A percentile compares a stretch with the other conserved stretches of the same genome.
These are phyloP conservation scores for Ammodytes marinus DNA, from an alignment of 2,113 vertebrate species.

Conservation along the genomic window DNA sequence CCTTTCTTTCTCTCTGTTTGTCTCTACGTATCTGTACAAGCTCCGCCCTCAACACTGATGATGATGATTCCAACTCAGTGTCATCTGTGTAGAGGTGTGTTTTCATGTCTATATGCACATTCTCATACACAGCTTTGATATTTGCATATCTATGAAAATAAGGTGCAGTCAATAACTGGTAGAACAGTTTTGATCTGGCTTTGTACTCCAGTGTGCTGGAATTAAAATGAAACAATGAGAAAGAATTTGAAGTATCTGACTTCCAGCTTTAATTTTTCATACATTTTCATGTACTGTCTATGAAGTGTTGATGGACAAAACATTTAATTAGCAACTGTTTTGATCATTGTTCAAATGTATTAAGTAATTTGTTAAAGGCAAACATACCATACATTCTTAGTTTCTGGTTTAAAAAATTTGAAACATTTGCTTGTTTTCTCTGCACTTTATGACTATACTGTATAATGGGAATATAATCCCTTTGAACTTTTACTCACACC, in stretches of 20 bases:
- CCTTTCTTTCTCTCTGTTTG: background rate
- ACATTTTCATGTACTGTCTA: background rate
- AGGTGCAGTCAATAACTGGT: background rate
- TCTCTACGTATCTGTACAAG: background rate
- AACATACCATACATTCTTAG: background rate
- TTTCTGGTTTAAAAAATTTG: background rate
- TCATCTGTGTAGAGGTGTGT: background rate
- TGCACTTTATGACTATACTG: background rate
- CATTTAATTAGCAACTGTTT: background rate
- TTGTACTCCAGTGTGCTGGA: background rate
- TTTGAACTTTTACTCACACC: background rate
- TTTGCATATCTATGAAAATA: background rate
- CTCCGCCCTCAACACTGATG: background rate
- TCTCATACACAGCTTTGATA: background rate
- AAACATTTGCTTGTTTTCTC: background rate
- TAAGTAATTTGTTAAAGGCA: background rate
- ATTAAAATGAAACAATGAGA: background rate
- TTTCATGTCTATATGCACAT: background rate
- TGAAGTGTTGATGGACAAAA: too few relatives aligned
- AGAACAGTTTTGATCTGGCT: background rate
- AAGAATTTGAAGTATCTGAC: background rate
- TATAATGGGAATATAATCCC: background rate
- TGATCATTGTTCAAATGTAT: background rate
- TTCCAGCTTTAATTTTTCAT: background rate
- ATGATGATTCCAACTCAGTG: background rate